phyloP scores from a whole-genome alignment of 1,140 invertebrate genomes.

The Dendrolimus kikuchii region DNA sequence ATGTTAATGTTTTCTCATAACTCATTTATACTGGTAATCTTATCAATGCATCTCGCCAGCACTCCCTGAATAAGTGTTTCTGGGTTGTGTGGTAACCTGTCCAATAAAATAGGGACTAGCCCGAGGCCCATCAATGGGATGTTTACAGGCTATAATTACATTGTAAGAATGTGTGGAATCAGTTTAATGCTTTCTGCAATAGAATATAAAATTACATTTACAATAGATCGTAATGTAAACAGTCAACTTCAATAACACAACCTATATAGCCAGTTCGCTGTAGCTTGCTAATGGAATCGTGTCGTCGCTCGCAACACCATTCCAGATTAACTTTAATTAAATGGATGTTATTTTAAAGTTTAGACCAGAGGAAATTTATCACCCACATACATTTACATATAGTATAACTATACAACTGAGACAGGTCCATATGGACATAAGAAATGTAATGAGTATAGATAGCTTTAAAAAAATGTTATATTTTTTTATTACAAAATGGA shows the following conservation, averaged over 20 bases:
- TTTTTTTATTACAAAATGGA: too few relatives aligned
- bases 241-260: conserved; percentile 15
- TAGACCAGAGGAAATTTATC: conserved; percentile 34
- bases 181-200: conserved; percentile 5
- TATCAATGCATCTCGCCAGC: too few relatives aligned
- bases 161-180: neutral
- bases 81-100: too few relatives aligned
- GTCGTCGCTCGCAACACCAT: conserved; percentile 33
- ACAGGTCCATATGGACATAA: conserved; percentile 5
- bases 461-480: too few relatives aligned
- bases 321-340: conserved; percentile 59
- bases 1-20: too few relatives aligned
- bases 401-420: neutral
- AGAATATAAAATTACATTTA: conserved; percentile 12
- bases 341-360: conserved; percentile 48
- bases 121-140: too few relatives aligned
- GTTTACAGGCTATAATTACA: too few relatives aligned
- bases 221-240: conserved; percentile 14
- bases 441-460: too few relatives aligned
- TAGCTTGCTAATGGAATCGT: conserved; percentile 43
- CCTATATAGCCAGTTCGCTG: conserved; percentile 14
- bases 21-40: too few relatives aligned
- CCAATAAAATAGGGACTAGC: too few relatives aligned
- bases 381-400: conserved; percentile 24
- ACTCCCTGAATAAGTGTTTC: too few relatives aligned